Base-by-base conservation (phyloP, 92 coral and sea anemone species). In the Umimayanthus chanpuru region DNA sequence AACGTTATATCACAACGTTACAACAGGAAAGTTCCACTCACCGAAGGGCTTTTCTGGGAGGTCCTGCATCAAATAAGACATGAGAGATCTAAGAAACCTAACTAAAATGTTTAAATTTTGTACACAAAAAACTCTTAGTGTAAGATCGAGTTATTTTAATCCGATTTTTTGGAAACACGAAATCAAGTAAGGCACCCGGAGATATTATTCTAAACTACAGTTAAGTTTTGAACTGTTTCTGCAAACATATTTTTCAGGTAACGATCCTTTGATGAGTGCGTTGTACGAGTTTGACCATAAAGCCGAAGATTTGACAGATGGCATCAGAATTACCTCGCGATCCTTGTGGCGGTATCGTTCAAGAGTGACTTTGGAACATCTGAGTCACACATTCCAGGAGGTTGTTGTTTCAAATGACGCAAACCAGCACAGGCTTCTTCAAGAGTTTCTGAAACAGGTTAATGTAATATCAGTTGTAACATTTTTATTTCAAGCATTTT, bases 331-430 rank as follows among this genome's bases (percentile, higher is more conserved):
- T 18, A 89, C 88, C 78, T 86, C 91, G 20, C 76, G 82, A 28
- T 76, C 87, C 15, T 91, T 93, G 56, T 93, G 96, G 96, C 90
- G 92, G 40, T 92, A 89, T 68, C 86, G 96, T 86, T 85, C 91
- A 16, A 93, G 90, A 20, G 88, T 93, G 36, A 93, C 96, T 38
- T 67, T 93, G 11, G 93, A 88, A 40, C 93, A 93, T 44, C 88
- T 93, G 53, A 89, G 76, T 44, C 85, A 91, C 73, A 83, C 92
- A 39, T 91, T 93, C 71, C 90, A 86, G 68, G 90, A 90, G 80
- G 84, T 86, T 66, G 90, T 78, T 56, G 85, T 68, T 76, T 82
- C 94, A 47, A 81, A 43, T 38, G 86, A 81, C 32, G 79, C 76
- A 23, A 73, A 28, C 10, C 74, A 82, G 49, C 85, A 70, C 89